Base-by-base conservation (phyloP, 2,113 vertebrate species). In the Eleginops maclovinus region DNA sequence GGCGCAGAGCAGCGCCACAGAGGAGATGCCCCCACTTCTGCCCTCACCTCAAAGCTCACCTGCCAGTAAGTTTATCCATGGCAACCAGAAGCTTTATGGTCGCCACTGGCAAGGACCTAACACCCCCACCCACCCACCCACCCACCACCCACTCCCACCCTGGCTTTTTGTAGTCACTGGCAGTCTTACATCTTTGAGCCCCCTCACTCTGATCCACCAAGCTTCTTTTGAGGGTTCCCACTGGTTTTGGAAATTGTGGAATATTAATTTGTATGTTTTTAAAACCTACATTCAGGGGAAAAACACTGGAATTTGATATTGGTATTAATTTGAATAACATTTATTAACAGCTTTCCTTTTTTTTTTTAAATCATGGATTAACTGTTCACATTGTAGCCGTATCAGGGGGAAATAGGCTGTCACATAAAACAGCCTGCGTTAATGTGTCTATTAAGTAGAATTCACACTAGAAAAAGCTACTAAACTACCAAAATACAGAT, bases 21-120 rank as follows among this genome's bases (percentile, higher is more conserved):
- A 94, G 87, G 93, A 94, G 92, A 93, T 94, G 91, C 91, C 93
- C 88, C 91, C 91, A 87, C 92, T 92, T 85, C 92, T 93, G 88
- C 91, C 92, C 88, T 94, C 93, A 91, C 88, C 92, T 92, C 93
- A 93, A 87, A 91, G 90, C 78, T 91, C 92, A 87, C 92, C 93
- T 91, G 92, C 93, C 90, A 93, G 94, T 94, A 94, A 94, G 93
- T 94, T 85, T 84, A 85, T 79, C 84, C 86, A 89, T 84, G 86
- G 89, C 89, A 86, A 90, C 88, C 79, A 70, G 83, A 84, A 81
- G 79, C 75, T 81, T 28, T 81, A 67, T 2, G 92, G 89, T 92
- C 87, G 86, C 92, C 90, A 91, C 92, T 89, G 85, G 89, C 90
- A 81, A 91, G 88, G 89, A 82, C 80, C 87, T 75, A 77, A 87